phyloP scores from a whole-genome alignment of 1,140 invertebrate species.

The Caenorhabditis latens region DNA sequence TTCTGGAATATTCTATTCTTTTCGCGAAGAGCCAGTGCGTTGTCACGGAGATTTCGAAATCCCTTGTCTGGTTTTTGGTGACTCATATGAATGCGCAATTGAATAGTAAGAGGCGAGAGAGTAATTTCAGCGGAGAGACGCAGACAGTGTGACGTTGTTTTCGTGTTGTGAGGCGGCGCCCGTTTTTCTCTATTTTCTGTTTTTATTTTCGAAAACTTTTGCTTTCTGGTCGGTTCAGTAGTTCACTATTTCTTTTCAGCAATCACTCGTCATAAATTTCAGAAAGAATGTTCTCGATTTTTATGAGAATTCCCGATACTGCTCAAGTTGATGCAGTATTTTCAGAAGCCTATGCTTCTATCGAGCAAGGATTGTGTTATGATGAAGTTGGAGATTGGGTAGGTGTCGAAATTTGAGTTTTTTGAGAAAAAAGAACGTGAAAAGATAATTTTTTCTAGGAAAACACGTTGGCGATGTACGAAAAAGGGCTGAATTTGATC shows the following conservation, averaged over 20 bases:
- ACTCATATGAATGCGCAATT: slow-evolving; percentile 1
- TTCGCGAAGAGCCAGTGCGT: too few relatives aligned
- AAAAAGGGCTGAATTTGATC: slow-evolving; percentile 65
- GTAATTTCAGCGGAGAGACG: slow-evolving; percentile 7
- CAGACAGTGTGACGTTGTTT: slow-evolving; percentile 12
- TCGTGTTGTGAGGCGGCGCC: neutral
- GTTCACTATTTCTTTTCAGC: too few relatives aligned
- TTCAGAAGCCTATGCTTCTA: slow-evolving; percentile 66
- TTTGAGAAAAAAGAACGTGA: too few relatives aligned
- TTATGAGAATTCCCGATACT: slow-evolving; percentile 52
- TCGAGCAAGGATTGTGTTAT: slow-evolving; percentile 67
- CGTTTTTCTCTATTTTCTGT: neutral
- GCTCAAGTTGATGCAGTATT: slow-evolving; percentile 61
- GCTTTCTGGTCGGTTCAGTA: neutral
- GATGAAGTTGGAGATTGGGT: slow-evolving; percentile 64
- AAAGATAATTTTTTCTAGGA: too few relatives aligned
- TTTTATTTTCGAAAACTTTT: too few relatives aligned
- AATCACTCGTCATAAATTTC: slow-evolving; percentile 7
- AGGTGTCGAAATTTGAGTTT: too few relatives aligned
- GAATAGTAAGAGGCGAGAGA: neutral
- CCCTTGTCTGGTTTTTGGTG: too few relatives aligned
- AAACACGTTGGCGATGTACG: slow-evolving; percentile 67
- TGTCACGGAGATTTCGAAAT: slow-evolving; percentile 9
- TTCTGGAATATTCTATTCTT: neutral
- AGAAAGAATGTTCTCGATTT: slow-evolving; percentile 49